Evolutionary conservation across 2,797 vertebrate species (phyloP), one percentile per base, ranked within the genome.

Genomic region (Oreonectes daqikongensis): DNA sequence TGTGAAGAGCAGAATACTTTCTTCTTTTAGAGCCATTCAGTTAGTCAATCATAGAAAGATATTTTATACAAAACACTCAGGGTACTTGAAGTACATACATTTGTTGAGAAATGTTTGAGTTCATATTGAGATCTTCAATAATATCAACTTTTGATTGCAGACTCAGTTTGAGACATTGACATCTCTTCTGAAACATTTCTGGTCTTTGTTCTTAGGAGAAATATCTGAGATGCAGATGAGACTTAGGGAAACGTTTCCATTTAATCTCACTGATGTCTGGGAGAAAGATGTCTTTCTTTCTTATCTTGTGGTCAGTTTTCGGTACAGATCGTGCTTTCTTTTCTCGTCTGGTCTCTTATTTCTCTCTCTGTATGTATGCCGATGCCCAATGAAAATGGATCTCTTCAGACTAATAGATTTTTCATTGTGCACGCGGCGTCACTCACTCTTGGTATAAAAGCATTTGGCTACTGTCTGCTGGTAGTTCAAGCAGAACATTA

Each of bases 401-500:
- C 75, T 81, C 69, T 75, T 61, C 73, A 80, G 73, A 69, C 76
- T 82, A 82, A 82, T 84, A 79, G 80, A 75, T 81, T 81, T 79
- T 75, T 69, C 77, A 82, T 85, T 82, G 82, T 81, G 79, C 73
- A n/a, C n/a, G n/a, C n/a, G n/a, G 78, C 84, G 82, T 85, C 82
- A 81, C 63, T 85, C 84, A 82, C 72, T 72, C 80, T 79, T 70
- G 65, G 75, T 80, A 77, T 82, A 69, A 40, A 48, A 79, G 72
- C 72, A 30, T 66, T 78, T 70, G 65, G 64, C 82, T 67, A 79
- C 75, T 74, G 72, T 71, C 78, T 68, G 69, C 73, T 79, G 82
- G 63, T 72, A 79, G 84, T 69, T 85, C 75, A 79, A 82, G 84
- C 84, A 82, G 80, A 85, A 85, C 84, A 81, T 84, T 82, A 75